A percentile compares a stretch with the other conserved stretches of the same genome.
Evolutionary conservation across 2,797 vertebrate species (phyloP).

Genomic region (Eleutherodactylus coqui): DNA sequence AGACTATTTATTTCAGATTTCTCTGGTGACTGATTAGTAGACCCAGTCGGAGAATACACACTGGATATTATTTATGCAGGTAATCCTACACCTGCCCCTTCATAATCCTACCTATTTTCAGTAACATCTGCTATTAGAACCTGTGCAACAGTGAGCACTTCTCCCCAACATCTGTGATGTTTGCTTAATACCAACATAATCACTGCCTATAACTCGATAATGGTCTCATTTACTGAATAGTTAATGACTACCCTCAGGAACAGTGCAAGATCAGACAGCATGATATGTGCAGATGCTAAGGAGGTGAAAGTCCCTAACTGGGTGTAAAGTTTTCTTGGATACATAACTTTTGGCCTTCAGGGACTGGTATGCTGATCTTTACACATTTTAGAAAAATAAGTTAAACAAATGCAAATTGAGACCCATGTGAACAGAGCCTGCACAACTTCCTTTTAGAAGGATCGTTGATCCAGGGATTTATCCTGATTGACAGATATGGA

Average conservation of each 20-base stretch:
- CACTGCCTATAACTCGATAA: neutral
- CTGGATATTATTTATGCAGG: neutral
- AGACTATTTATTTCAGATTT: neutral
- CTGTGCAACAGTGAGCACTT: neutral
- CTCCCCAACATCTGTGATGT: neutral
- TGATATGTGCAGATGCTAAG: neutral
- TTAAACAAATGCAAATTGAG: neutral
- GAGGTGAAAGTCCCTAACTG: neutral
- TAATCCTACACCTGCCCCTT: neutral
- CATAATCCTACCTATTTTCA: neutral
- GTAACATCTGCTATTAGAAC: conserved; percentile 35
- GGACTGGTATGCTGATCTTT: neutral
- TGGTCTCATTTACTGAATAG: neutral
- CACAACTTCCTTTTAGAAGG: too few species aligned
- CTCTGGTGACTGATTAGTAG: conserved; percentile 12
- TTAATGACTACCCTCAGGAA: neutral
- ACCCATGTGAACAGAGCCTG: neutral
- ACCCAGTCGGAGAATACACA: neutral
- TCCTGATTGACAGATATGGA: too few species aligned
- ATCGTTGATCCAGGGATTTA: too few species aligned
- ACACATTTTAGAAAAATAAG: neutral
- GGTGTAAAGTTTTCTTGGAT: neutral
- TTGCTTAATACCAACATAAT: neutral
- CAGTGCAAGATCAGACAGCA: neutral
- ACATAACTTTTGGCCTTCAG: neutral